Conservation (phyloP, 2,797 vertebrate species). For the Epinephelus coioides region DNA sequence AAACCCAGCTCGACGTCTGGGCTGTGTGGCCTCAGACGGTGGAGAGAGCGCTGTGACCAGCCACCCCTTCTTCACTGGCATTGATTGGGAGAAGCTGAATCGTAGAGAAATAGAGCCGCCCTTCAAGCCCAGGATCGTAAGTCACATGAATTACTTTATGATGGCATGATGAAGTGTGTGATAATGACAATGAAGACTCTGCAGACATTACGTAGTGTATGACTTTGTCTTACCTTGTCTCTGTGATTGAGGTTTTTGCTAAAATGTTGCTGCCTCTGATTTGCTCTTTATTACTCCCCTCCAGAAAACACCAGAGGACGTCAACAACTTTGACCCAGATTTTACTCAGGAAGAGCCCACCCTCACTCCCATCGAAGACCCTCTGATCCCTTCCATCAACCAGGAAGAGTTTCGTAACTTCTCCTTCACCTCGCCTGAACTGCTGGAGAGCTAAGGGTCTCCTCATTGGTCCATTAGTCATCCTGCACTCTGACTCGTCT, state of each 20-base stretch:
- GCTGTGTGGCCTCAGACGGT: conserved; percentile 89
- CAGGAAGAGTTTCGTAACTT: conserved; percentile 97
- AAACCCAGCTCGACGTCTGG: conserved; percentile 92
- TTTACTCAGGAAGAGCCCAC: conserved; percentile 96
- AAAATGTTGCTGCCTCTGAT: conserved; percentile 5
- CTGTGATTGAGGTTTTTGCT: background rate
- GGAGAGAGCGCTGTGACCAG: conserved; percentile 90
- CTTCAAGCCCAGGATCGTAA: conserved; percentile 96
- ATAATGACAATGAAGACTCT: conserved; percentile 10
- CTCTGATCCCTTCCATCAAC: conserved; percentile 91
- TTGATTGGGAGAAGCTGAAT: conserved; percentile 95
- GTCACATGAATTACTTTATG: conserved; percentile 68
- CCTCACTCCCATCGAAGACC: conserved; percentile 95
- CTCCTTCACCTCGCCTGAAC: conserved; percentile 93
- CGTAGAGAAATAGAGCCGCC: conserved; percentile 93
- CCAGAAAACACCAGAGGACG: conserved; percentile 96
- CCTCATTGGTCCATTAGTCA: background rate
- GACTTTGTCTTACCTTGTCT: conserved; percentile 12
- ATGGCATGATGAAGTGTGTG: background rate
- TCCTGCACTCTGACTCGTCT: conserved; percentile 20
- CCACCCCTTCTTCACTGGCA: conserved; percentile 91
- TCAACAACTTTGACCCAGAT: conserved; percentile 99
- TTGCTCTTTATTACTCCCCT: conserved; percentile 24
- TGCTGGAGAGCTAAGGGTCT: conserved; percentile 72
- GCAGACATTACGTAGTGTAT: conserved; percentile 5